Conservation (phyloP, 92 coral and sea anemone genomes). For the Chrysogorgia sp. region DNA sequence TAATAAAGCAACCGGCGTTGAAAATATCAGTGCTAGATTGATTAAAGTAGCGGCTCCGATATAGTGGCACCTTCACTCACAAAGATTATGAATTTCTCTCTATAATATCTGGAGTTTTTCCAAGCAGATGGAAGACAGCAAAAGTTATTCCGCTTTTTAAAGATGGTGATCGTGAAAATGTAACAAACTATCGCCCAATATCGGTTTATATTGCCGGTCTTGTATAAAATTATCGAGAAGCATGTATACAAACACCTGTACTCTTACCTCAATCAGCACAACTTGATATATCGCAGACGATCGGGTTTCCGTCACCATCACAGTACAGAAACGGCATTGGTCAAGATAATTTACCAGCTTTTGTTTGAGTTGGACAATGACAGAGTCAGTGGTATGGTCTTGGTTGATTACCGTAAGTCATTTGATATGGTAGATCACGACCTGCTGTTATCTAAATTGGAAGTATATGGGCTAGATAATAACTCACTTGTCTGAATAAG, state of each 20-base stretch:
- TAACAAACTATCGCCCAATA: conserved; percentile 31
- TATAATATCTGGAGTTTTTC: neutral
- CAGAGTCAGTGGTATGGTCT: no score
- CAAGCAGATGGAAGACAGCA: conserved; percentile 7
- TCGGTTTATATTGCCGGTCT: conserved; percentile 19
- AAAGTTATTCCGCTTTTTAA: no score
- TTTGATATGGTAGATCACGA: no score
- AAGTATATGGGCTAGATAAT: no score
- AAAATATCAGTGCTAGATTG: conserved; percentile 8
- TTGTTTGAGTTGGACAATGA: no score
- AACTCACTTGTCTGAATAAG: no score
- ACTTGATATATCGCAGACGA: conserved; percentile 9
- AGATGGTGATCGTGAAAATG: no score
- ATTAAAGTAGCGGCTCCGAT: no score
- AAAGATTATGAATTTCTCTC: conserved; percentile 7
- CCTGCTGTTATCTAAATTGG: no score
- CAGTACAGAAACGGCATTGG: conserved; percentile 23
- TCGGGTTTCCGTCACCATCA: conserved; percentile 35
- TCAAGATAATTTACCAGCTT: neutral
- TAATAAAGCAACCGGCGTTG: conserved; percentile 19
- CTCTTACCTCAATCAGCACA: conserved; percentile 7
- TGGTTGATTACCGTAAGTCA: no score
- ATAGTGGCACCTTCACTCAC: conserved; percentile 1
- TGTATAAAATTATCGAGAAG: conserved; percentile 16
- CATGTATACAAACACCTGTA: conserved; percentile 3